phyloP scores from a whole-genome alignment of 2,888 invertebrate species.

The Timema podura region DNA sequence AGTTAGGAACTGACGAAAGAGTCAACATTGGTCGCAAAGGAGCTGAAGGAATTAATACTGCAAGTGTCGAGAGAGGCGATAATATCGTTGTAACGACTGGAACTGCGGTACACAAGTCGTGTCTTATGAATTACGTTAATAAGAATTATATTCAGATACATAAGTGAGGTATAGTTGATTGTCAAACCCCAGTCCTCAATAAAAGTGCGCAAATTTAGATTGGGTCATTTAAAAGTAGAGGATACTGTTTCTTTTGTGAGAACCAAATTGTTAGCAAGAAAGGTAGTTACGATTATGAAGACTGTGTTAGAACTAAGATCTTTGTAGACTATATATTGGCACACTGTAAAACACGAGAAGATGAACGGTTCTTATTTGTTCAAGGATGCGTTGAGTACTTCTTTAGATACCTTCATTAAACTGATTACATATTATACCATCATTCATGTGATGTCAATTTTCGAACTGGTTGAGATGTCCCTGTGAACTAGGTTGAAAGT shows the following conservation, averaged over 20 bases:
- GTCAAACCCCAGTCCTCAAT: neutral
- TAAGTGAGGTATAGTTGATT: neutral
- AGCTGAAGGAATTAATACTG: neutral
- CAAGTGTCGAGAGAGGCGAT: neutral
- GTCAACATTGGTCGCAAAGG: neutral
- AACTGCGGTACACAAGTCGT: neutral
- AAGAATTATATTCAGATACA: neutral
- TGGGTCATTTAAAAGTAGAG: neutral
- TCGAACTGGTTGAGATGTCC: neutral
- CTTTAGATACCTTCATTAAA: neutral
- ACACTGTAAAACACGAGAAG: neutral
- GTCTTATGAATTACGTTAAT: neutral
- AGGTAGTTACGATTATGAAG: neutral
- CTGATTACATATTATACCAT: slow-evolving; percentile 9
- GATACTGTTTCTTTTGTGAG: neutral
- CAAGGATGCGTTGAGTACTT: slow-evolving; percentile 1
- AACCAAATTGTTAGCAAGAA: neutral
- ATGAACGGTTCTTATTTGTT: neutral
- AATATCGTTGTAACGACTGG: slow-evolving; percentile 3
- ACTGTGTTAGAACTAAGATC: neutral
- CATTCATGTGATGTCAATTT: neutral
- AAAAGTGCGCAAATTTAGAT: neutral
- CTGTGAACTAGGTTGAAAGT: too few species aligned
- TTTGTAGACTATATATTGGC: neutral
- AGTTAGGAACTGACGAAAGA: neutral